Conservation (phyloP, 2,797 vertebrate species). For the Toxotes lorentzi region DNA sequence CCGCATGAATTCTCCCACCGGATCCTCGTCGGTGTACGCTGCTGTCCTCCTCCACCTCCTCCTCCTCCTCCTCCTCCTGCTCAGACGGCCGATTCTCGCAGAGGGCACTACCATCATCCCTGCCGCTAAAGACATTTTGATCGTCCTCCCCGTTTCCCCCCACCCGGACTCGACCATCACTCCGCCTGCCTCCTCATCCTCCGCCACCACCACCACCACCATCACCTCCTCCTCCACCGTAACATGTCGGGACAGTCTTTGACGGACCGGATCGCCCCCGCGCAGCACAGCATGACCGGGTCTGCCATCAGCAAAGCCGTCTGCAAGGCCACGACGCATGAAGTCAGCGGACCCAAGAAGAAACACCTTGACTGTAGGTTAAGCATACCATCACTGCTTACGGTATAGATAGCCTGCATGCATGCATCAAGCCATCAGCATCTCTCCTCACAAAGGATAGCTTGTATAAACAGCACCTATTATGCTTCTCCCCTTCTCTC, state of each 20-base stretch:
- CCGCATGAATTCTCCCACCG: conserved; percentile 81
- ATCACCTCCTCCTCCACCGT: conserved; percentile 45
- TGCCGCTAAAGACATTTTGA: conserved; percentile 81
- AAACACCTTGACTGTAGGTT: conserved; percentile 95
- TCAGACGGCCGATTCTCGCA: conserved; percentile 70
- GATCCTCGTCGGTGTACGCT: conserved; percentile 77
- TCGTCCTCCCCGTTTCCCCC: conserved; percentile 74
- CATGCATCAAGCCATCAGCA: conserved; percentile 34
- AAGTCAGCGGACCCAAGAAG: conserved; percentile 92
- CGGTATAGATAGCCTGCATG: conserved; percentile 55
- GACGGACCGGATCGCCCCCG: conserved; percentile 94
- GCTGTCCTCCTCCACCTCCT: conserved; percentile 56
- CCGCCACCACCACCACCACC: conserved; percentile 19
- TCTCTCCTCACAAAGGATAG: conserved; percentile 70
- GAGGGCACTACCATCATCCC: conserved; percentile 78
- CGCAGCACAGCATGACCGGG: conserved; percentile 95
- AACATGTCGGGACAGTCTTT: conserved; percentile 95
- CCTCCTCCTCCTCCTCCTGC: conserved; percentile 33
- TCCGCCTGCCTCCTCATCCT: conserved; percentile 51
- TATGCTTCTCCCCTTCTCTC: not conserved
- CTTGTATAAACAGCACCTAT: conserved; percentile 65
- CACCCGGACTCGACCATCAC: conserved; percentile 65
- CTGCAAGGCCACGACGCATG: conserved; percentile 92
- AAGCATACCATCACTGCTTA: conserved; percentile 70
- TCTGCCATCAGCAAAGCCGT: conserved; percentile 92